Base-by-base conservation (phyloP, 2,797 vertebrate species). In the Ctenopoma multispine region DNA sequence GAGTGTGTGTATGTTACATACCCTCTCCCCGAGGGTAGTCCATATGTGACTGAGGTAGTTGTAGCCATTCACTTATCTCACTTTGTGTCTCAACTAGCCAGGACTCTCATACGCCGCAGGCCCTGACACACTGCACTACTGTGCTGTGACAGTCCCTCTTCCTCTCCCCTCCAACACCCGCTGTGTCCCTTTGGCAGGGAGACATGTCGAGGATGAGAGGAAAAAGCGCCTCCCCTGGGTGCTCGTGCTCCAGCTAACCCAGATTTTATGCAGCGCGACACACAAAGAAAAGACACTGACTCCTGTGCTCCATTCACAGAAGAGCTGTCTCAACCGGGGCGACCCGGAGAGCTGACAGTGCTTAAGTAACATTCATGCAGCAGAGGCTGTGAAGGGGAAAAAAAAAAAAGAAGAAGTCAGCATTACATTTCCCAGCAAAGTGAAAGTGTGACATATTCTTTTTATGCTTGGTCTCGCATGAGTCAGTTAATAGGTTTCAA, bases 211-310 rank as follows among this genome's bases (percentile, higher is more conserved):
- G 87, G 88, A 85, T 88, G 77, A 88, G 74, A 84, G 85, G 83
- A 81, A 65, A 72, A 75, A 59, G 70, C 49, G 67, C 80, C 87
- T 86, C 87, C 85, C 88, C 61, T 82, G 87, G 82, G 85, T 80
- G 73, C 81, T 20, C n/a, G 77, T 29, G 60, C 80, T 79, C 73
- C 12, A 67, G 81, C 84, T 92, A 90, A 89, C 87, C 86, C 85
- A 90, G 77, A 92, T 91, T 82, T 90, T 88, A 90, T 88, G 72
- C 87, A 85, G 83, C 55, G 85, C 85, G 83, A 86, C 87, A 88
- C 78, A 77, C 83, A 84, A 84, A 84, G 80, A 81, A n/a, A 83
- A 81, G 87, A 86, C 89, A 72, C 68, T 29, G 5, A 65, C 83
- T 82, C 84, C 81, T 77, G 85, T 13, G 60, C 72, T 78, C 76